These are phyloP conservation scores for Blennius ocellaris DNA, from an alignment of 2,113 vertebrate genomes.

Conservation along the genomic window DNA sequence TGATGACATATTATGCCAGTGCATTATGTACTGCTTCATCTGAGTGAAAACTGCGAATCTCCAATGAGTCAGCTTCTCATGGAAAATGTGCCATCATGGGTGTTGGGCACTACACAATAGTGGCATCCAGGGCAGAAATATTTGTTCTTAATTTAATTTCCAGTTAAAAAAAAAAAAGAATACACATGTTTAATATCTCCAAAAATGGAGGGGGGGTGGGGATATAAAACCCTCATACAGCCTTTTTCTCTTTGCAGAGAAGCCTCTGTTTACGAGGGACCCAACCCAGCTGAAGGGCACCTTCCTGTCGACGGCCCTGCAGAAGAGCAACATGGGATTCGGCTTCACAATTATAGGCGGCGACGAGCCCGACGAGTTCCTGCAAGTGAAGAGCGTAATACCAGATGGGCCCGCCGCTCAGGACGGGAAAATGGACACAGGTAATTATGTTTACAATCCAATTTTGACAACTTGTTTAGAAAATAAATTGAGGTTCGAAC, in stretches of 20 bases:
- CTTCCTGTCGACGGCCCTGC: slow-evolving; percentile 95
- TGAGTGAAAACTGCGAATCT: slow-evolving; percentile 35
- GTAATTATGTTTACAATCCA: slow-evolving; percentile 73
- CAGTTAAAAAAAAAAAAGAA: not conserved
- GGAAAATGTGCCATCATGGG: not conserved
- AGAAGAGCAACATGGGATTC: slow-evolving; percentile 99
- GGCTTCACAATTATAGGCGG: slow-evolving; percentile 99
- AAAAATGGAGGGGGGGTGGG: not conserved
- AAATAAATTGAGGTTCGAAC: slow-evolving; percentile 23
- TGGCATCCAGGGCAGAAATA: not conserved
- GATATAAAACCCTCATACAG: not conserved
- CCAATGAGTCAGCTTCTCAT: slow-evolving; percentile 25
- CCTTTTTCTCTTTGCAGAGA: slow-evolving; percentile 84
- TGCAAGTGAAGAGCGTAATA: slow-evolving; percentile 99
- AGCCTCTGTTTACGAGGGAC: slow-evolving; percentile 96
- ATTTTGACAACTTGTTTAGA: slow-evolving; percentile 12
- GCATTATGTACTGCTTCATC: slow-evolving; percentile 40
- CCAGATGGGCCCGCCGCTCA: slow-evolving; percentile 97
- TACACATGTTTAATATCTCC: not conserved
- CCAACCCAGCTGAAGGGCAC: slow-evolving; percentile 97
- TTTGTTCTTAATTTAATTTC: not conserved
- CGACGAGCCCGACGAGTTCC: slow-evolving; percentile 98
- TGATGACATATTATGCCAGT: slow-evolving; percentile 38
- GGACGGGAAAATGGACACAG: slow-evolving; percentile 98
- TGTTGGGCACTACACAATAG: not conserved